A percentile compares a stretch with the other conserved stretches of the same genome.
Evolutionary conservation across 2,888 invertebrate species (phyloP).

Genomic region (Archips xylosteana): DNA sequence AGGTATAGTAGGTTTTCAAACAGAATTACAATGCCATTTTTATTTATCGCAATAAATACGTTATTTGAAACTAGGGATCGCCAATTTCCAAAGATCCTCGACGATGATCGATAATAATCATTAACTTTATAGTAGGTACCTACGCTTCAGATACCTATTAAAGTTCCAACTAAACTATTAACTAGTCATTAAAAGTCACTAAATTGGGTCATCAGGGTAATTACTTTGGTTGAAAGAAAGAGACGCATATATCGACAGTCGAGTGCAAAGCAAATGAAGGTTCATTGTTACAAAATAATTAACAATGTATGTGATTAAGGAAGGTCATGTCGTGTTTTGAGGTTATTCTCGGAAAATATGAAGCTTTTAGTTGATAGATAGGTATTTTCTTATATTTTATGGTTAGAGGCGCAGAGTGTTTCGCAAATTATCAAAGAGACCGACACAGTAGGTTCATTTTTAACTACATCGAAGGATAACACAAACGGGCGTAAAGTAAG

Average conservation of each 20-base stretch:
- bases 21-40: no score
- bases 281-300: background rate
- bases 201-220: no score
- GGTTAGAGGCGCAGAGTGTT: background rate
- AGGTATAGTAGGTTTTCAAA: no score
- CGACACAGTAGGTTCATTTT: background rate
- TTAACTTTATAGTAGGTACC: no score
- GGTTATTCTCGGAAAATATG: background rate
- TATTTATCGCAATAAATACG: no score
- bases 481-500: background rate
- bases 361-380: constrained; percentile 5
- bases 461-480: background rate
- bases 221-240: no score
- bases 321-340: background rate
- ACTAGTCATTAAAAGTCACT: background rate
- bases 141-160: no score
- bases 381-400: constrained; percentile 10
- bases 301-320: background rate
- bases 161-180: background rate
- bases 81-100: no score
- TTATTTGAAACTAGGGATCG: no score
- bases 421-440: constrained; percentile 5
- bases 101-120: no score
- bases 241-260: background rate
- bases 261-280: background rate